Conservation (phyloP, 2,797 vertebrate genomes). For the Toxotes lorentzi region DNA sequence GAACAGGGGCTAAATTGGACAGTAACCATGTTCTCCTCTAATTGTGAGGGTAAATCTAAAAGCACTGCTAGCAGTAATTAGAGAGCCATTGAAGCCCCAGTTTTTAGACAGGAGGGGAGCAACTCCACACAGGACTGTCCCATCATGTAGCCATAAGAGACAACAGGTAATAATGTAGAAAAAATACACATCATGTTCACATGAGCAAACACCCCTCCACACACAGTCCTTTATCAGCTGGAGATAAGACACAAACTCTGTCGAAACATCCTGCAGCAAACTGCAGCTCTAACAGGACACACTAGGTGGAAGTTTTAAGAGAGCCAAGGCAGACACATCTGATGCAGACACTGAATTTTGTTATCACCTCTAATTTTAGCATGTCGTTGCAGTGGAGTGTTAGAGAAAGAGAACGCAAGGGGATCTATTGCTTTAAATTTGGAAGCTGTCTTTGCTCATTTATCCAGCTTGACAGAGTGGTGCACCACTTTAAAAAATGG, state of each 20-base stretch:
- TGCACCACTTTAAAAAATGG: constrained; percentile 38
- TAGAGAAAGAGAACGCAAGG: constrained; percentile 13
- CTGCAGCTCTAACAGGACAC: constrained; percentile 10
- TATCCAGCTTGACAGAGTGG: constrained; percentile 20
- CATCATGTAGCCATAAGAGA: constrained; percentile 21
- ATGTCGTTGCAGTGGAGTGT: constrained; percentile 30
- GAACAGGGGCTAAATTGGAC: constrained; percentile 69
- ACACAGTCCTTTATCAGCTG: constrained; percentile 25
- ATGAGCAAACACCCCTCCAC: constrained; percentile 3
- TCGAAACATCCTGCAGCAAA: constrained; percentile 56
- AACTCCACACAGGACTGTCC: constrained; percentile 53
- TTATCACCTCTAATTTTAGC: constrained; percentile 27
- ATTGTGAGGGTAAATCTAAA: constrained; percentile 80
- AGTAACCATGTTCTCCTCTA: constrained; percentile 77
- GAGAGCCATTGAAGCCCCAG: constrained; percentile 55
- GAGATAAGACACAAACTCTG: constrained; percentile 28
- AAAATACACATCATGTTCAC: neutral
- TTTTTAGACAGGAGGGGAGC: constrained; percentile 72
- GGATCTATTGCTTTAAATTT: constrained; percentile 41
- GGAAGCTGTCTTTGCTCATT: constrained; percentile 29
- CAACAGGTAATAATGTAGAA: constrained; percentile 7
- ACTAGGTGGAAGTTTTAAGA: constrained; percentile 12
- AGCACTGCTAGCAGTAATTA: constrained; percentile 78
- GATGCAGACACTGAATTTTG: constrained; percentile 17
- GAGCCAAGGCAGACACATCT: neutral